These are phyloP conservation scores for Steromphala cineraria DNA, from an alignment of 2,888 invertebrate species.

Conservation along the genomic window DNA sequence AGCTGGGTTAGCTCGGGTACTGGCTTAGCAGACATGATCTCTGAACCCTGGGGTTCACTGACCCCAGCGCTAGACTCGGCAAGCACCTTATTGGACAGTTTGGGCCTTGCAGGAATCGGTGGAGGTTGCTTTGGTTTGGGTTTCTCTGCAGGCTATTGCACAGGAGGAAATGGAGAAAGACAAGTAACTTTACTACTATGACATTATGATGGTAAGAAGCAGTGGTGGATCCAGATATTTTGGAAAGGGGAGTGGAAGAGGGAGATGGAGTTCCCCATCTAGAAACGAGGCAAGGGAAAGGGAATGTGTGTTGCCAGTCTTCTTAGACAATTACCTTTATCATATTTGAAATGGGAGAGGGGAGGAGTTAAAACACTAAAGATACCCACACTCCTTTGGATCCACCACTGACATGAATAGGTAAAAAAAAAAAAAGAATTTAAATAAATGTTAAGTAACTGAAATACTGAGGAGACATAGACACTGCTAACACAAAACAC, in stretches of 20 bases:
- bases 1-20: conserved; percentile 36
- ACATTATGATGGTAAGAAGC: not conserved
- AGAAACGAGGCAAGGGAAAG: no score
- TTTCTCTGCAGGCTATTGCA: conserved; percentile 26
- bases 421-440: not conserved
- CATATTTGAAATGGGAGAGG: no score
- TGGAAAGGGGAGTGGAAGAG: no score
- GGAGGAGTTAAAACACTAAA: no score
- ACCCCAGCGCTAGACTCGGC: not conserved
- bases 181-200: not conserved
- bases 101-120: conserved; percentile 16
- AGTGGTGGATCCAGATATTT: no score
- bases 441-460: not conserved
- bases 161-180: conserved; percentile 23
- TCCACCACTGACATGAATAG: not conserved
- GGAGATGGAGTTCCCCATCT: no score
- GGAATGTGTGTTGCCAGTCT: no score
- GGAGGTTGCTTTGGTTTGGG: conserved; percentile 26
- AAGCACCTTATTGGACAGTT: conserved; percentile 3
- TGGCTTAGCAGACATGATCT: conserved; percentile 33
- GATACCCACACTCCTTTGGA: no score
- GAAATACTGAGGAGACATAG: not conserved
- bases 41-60: not conserved
- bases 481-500: not conserved
- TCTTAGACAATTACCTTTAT: no score